Percentiles rank a stretch among this genome's conserved stretches.
These are phyloP conservation scores for Rhogogaster chlorosoma DNA, from an alignment of 2,888 invertebrate genomes.

Conservation along the genomic window DNA sequence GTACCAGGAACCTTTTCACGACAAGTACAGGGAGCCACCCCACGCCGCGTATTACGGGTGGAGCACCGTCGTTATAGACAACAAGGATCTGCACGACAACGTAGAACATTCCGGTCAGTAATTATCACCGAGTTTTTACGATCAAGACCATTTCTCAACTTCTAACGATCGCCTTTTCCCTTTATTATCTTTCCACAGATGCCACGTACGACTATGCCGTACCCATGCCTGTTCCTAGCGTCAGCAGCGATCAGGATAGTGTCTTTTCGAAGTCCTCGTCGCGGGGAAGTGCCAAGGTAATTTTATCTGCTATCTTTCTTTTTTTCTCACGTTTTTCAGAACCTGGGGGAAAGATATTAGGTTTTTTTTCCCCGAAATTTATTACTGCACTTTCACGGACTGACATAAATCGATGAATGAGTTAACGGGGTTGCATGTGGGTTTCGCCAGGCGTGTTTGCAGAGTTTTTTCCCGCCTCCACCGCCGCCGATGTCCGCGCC, in stretches of 20 bases:
- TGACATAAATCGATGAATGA: neutral
- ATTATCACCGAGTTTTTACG: neutral
- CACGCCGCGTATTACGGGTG: conserved; percentile 76
- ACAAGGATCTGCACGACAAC: conserved; percentile 77
- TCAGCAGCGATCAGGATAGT: conserved; percentile 76
- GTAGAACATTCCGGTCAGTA: conserved; percentile 75
- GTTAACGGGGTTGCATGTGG: neutral
- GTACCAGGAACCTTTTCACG: conserved; percentile 77
- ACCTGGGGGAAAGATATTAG: neutral
- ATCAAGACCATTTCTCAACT: neutral
- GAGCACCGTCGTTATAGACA: conserved; percentile 77
- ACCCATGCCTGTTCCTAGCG: conserved; percentile 75
- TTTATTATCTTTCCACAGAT: conserved; percentile 63
- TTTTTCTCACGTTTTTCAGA: neutral
- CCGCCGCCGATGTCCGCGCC: conserved; percentile 75
- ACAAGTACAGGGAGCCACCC: conserved; percentile 75
- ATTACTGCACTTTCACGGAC: neutral
- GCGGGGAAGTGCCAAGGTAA: conserved; percentile 76
- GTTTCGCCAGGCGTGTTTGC: conserved; percentile 74
- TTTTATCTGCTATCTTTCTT: conserved; percentile 20
- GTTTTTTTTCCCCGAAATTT: neutral
- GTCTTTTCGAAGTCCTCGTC: conserved; percentile 76
- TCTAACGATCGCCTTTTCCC: neutral
- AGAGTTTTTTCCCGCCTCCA: conserved; percentile 77
- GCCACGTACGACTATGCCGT: conserved; percentile 77